phyloP scores from a whole-genome alignment of 2,113 vertebrate species.

The Lepisosteus oculatus region DNA sequence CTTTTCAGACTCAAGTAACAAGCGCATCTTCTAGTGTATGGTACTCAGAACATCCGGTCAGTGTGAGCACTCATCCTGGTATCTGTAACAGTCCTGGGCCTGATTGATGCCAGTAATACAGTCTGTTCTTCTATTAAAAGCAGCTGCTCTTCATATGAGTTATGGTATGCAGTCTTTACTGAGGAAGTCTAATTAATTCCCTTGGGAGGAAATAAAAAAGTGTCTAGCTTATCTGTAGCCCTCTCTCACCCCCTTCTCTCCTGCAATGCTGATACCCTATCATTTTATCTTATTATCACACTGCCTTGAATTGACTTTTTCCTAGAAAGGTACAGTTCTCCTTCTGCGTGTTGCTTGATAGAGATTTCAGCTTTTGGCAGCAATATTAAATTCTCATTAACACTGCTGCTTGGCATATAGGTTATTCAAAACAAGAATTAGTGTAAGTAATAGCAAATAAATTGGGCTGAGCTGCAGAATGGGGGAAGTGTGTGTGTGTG shows the following conservation, averaged over 20 bases:
- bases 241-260: not conserved
- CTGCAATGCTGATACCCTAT: not conserved
- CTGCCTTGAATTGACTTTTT: not conserved
- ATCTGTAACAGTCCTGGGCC: not conserved
- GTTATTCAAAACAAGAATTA: constrained; percentile 3
- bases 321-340: not conserved
- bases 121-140: not conserved
- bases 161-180: not conserved
- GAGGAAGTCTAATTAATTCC: not conserved
- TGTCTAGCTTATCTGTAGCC: not conserved
- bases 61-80: not conserved
- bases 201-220: not conserved
- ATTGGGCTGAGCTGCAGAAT: constrained; percentile 6
- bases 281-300: constrained; percentile 3
- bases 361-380: constrained; percentile 10
- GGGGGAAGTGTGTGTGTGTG: constrained; percentile 25
- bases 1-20: too few species aligned
- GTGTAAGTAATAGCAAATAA: constrained; percentile 11
- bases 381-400: constrained; percentile 19
- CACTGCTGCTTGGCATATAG: constrained; percentile 4
- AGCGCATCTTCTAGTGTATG: too few species aligned
- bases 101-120: not conserved
- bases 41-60: too few species aligned
- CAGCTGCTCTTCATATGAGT: not conserved
- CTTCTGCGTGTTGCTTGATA: constrained; percentile 2